Base-by-base conservation (phyloP, 2,888 invertebrate species). In the Slavum lentiscoides region DNA sequence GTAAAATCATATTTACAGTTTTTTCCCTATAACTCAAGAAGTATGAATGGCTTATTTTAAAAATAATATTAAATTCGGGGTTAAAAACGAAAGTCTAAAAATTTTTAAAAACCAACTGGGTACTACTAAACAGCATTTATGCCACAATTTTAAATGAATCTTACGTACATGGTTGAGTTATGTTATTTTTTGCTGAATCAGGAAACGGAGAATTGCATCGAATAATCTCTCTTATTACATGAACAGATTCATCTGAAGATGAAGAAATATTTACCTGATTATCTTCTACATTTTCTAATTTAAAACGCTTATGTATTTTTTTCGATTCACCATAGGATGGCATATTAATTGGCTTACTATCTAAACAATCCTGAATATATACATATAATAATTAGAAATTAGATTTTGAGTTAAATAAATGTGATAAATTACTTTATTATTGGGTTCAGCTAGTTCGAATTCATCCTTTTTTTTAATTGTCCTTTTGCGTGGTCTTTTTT, bases 271-370 rank as follows among this genome's bases (percentile, higher is more conserved):
- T 21, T 11, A 53, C 5, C n/a, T 49, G 2, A 58, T n/a, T 13
- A 15, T 59, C n/a, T 13, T 68, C 39, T 58, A 0, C 62, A 70
- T 80, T 70, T 15, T 80, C 62, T 70, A 80, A 64, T 70, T 80
- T 80, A 72, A 70, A 80, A 55, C 77, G 77, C 7, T 80, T 80
- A 9, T 80, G 77, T 15, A 62, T 39, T 55, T 55, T 70, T 55
- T 13, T 55, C n/a, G 39, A 3, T 55, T 70, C 30, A 1, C 39
- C 23, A 37, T 17, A 43, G 19, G 77, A 55, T 6, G 37, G 17
- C 8, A 23, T 39, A 23, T 55, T 23, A 55, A 37, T 55, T 15
- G 30, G 53, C n/a, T 13, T 17, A 23, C 1, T 15, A 67, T 23
- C n/a, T 23, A 39, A 7, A 4, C 15, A 53, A 39, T 64, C 8